Evolutionary conservation across 1,140 invertebrate species (phyloP), one percentile per base, ranked within the genome.

Genomic region (Zaprionus taronus): DNA sequence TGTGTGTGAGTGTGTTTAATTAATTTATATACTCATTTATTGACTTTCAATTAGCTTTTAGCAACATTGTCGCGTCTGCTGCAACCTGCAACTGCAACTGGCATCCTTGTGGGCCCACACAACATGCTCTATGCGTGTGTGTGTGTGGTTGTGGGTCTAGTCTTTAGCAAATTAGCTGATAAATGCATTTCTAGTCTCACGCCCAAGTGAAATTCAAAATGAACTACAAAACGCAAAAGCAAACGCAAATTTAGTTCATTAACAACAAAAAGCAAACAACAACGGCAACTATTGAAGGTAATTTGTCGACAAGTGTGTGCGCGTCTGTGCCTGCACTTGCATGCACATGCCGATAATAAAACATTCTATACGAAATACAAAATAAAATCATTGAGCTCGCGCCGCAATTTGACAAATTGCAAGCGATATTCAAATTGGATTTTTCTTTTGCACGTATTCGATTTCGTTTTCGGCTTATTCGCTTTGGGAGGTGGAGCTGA

Each of bases 11-110:
- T 64, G 70, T 76, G 66, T 67, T 66, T 71, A 79, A 79, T 79
- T 76, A 76, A 66, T 77, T 77, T 79, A 72, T 71, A 80, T 58
- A 67, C 72, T 47, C 68, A 90, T 66, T 85, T 90, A 90, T 90
- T 82, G 85, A 81, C 85, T 90, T 90, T 90, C 85, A 90, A 90
- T 90, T 90, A 85, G 85, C 76, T 77, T 61, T 64, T 51, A 62
- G 56, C 51, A 38, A 63, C 72, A 70, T 68, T 44, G 58, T 67
- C 56, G 51, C 53, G 70, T 66, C 53, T 67, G 64, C 24, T 58
- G 51, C 55, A 57, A 51, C 64, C 64, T 72, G 53, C 63, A 72
- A 44, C 58, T 72, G 65, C 61, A 70, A 44, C 49, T 66, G 11
- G 67, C 80, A 87, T 89, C 84, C 84, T 89, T 89, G 85, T 82